Evolutionary conservation across 2,888 invertebrate species (phyloP), one percentile per base, ranked within the genome.

Genomic region (Mythimna ferrago): DNA sequence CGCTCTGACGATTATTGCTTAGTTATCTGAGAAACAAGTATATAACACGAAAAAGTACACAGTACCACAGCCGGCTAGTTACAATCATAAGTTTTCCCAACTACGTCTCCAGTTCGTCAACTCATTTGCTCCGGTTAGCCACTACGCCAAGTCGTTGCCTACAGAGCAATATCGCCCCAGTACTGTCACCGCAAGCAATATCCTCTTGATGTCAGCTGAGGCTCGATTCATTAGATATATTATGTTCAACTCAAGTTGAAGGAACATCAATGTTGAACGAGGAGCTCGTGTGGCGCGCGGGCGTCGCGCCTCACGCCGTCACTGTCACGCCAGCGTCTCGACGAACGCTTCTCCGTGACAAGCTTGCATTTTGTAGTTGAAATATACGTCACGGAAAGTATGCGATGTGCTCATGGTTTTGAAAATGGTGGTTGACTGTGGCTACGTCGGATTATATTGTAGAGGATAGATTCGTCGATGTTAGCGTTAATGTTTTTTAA

Each of bases 151-250:
- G 48, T 70, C 41, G 6, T 16, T 38, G 51, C 11, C 56, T 19
- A 26, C 51, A n/a, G 56, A 71, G 56, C 44, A 53, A 77, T 51
- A 62, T 73, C 54, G 16, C 44, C 16, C n/a, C n/a, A 14, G 71
- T 48, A 21, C 32, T 32, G 21, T 21, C 14, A 78, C 48, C 74
- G 32, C 57, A 53, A 54, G 63, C 75, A 64, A 74, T 78, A 58
- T 67, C 44, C 44, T 53, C 35, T 61, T 44, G 41, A 66, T 56
- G 58, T 64, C 21, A 66, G 41, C 71, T 78, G 61, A 78, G n/a
- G 44, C 19, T 6, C 44, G 56, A 75, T 78, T 64, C 48, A 64
- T 80, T 66, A 67, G 48, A 3, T 16, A 48, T 48, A 48, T 48
- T 16, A 66, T 64, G 10, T 32, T 51, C 35, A 10, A 51, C 58